Evolutionary conservation across 2,888 invertebrate genomes (phyloP), one percentile per base, ranked within the genome.

Genomic region (Barypeithes pellucidus): DNA sequence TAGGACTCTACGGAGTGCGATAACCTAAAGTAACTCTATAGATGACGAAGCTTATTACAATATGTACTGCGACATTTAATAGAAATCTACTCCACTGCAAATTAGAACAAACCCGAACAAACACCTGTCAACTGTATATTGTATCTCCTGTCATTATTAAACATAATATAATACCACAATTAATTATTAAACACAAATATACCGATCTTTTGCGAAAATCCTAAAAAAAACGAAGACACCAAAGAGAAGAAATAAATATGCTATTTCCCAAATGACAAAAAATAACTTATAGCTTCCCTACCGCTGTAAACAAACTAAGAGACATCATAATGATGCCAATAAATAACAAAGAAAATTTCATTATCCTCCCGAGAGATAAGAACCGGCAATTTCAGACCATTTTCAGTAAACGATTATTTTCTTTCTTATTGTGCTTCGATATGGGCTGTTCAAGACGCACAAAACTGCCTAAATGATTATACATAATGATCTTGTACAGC

Each of bases 291-390:
- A 63, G 63, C 33, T 50, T 33, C 63, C 50, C 36, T 63, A 50
- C 66, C 22, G 59, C 59, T 41, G 45, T 65, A 60, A 66, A 45
- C 65, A 72, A 66, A 72, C 60, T 72, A 67, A 50, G 43, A 71
- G 65, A 60, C 29, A 45, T 59, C 71, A 65, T 71, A 65, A 71
- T 59, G 66, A 67, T 47, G 22, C 59, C 60, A 61, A 72, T 72
- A 72, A 66, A 72, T 65, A 72, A 72, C 57, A 72, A 66, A 61
- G 72, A 60, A 67, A 65, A 72, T 72, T 66, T 61, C 72, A 72
- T 66, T 67, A 66, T 66, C 66, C 52, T 20, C 14, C 47, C 24
- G 5, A 47, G 18, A 45, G 66, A 72, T 72, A 61, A 59, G 52
- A 47, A 72, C 41, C 12, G 60, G 60, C 72, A 72, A 67, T 66